Base-by-base conservation (phyloP, 2,113 vertebrate genomes). In the Psittacula cyanocephala region DNA sequence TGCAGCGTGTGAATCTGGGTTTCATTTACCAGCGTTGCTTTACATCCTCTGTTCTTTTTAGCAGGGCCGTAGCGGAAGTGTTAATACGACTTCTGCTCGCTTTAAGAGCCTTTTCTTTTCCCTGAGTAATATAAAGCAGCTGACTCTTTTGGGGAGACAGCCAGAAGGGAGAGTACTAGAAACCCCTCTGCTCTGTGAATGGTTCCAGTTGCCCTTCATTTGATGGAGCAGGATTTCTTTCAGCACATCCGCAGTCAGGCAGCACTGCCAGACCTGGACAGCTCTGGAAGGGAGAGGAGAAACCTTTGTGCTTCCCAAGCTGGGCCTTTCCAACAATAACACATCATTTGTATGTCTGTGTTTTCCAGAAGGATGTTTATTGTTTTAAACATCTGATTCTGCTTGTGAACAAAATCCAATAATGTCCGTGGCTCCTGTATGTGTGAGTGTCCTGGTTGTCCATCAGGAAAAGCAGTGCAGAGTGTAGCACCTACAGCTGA, bases 331-430 rank as follows among this genome's bases (percentile, higher is more conserved):
- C 64, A 12, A 52, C 24, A 59, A 39, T 1, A 46, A 8, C 71
- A 24, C 67, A 0, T 16, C 1, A 0, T 7, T 33, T 55, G 1
- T 11, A 0, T 1, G 2, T 1, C 74, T 2, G 44, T 3, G 12
- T 4, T 53, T 63, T 37, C 4, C 33, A 1, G 16, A 10, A 77
- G 9, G 31, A 4, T 13, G 35, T 86, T 89, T 57, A 4, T 69
- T n/a, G 74, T n/a, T 81, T 55, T 8, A 65, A 93, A 47, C 67
- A 19, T 37, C 53, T 24, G 22, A 49, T 27, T 71, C 57, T 41
- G 67, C 67, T 53, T 4, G 15, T 1, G 6, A 22, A 6, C 63
- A 29, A n/a, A 5, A 78, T 6, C 19, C 62, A n/a, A 2, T 29
- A 11, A 10, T 2, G 20, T 0, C 52, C 0, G 9, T 69, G 49